Evolutionary conservation across 2,797 vertebrate species (phyloP).

Genomic region (Dromococcyx pavoninus): DNA sequence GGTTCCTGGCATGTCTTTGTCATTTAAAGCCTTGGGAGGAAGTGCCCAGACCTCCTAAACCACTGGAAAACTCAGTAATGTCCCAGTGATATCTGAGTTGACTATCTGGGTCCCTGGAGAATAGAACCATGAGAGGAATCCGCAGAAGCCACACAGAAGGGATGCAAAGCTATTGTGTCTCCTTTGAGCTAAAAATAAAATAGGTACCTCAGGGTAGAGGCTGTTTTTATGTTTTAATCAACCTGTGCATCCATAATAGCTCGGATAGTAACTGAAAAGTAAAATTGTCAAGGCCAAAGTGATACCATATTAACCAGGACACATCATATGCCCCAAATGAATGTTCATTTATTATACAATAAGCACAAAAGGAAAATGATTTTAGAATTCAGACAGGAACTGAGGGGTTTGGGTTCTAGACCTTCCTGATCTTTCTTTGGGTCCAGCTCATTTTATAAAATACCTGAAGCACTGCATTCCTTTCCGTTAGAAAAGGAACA

Average conservation of each 20-base stretch:
- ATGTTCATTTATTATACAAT: neutral
- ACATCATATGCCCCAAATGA: neutral
- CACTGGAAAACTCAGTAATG: neutral
- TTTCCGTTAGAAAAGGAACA: neutral
- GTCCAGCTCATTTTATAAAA: neutral
- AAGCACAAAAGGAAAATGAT: neutral
- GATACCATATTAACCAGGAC: neutral
- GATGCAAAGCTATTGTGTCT: neutral
- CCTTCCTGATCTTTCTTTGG: neutral
- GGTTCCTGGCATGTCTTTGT: neutral
- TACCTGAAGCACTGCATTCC: accelerated
- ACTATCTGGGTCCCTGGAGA: neutral
- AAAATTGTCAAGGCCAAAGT: neutral
- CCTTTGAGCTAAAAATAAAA: constrained; percentile 5
- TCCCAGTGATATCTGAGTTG: neutral
- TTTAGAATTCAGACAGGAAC: neutral
- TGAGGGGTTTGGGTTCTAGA: neutral
- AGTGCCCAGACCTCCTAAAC: neutral
- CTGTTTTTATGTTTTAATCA: constrained; percentile 29
- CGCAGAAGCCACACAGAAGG: neutral
- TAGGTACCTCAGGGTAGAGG: neutral
- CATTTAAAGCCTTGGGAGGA: neutral
- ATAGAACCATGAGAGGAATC: neutral
- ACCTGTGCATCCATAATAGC: neutral
- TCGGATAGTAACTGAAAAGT: neutral